Evolutionary conservation across 2,797 vertebrate genomes (phyloP).

Genomic region (Botia kubotai): DNA sequence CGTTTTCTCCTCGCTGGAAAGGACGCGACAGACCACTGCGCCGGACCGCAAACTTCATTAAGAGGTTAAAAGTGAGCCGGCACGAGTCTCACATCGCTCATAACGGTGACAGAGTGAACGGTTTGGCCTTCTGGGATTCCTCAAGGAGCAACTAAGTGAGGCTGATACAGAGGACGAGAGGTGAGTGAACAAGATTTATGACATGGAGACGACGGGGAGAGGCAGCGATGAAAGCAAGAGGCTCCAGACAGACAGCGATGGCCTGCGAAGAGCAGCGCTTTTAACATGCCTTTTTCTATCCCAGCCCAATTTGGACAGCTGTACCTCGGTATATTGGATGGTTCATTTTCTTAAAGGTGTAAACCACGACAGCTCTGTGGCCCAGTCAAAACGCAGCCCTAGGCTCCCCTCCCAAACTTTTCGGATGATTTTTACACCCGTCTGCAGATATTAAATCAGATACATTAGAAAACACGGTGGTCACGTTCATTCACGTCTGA

Average conservation of each 20-base stretch:
- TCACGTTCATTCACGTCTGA: conserved; percentile 4
- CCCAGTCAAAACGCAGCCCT: too few species aligned
- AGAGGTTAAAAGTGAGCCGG: conserved; percentile 56
- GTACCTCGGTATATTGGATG: too few species aligned
- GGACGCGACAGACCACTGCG: conserved; percentile 67
- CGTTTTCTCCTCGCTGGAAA: conserved; percentile 45
- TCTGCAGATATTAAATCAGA: conserved; percentile 24
- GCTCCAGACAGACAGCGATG: neutral
- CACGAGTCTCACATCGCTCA: conserved; percentile 39
- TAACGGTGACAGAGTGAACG: conserved; percentile 55
- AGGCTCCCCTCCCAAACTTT: neutral
- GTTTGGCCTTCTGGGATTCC: conserved; percentile 52
- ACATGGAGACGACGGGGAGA: conserved; percentile 37
- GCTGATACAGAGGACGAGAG: conserved; percentile 45
- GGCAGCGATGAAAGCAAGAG: conserved; percentile 9
- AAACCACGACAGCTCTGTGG: too few species aligned
- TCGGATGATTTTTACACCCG: neutral
- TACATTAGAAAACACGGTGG: conserved; percentile 27
- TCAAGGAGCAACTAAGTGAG: conserved; percentile 33
- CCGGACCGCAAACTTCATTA: conserved; percentile 67
- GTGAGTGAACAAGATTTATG: conserved; percentile 42
- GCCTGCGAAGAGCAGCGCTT: neutral
- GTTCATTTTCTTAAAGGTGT: too few species aligned
- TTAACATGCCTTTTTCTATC: too few species aligned
- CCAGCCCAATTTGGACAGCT: too few species aligned